Conservation (phyloP, 2,113 vertebrate species). For the Indicator maculatus region DNA sequence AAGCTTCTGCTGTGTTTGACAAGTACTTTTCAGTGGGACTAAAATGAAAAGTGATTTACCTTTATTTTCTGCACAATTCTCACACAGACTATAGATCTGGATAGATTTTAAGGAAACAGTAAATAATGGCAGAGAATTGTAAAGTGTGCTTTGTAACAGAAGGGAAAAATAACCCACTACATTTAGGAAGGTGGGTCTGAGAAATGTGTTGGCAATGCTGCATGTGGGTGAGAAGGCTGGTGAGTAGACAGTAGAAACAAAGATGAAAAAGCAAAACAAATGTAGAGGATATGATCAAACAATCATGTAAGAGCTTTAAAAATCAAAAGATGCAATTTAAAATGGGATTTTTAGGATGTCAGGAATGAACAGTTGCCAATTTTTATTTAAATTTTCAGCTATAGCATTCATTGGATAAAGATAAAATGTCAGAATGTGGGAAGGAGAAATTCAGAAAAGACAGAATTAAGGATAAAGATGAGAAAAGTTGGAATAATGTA, state of each 20-base stretch:
- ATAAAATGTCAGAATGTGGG: not conserved
- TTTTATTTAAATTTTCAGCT: not conserved
- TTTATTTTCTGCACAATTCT: not conserved
- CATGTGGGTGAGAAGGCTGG: not conserved
- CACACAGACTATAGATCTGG: not conserved
- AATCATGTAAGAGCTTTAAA: not conserved
- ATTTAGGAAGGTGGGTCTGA: not conserved
- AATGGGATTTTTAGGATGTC: not conserved
- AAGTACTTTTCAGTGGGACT: not conserved
- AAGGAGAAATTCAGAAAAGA: not conserved
- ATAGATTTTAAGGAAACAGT: not conserved
- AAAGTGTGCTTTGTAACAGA: not conserved
- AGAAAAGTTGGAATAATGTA: not conserved
- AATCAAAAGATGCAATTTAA: not conserved
- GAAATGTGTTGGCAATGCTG: not conserved
- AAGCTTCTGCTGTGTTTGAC: not conserved
- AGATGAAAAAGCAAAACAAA: not conserved
- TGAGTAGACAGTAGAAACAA: not conserved
- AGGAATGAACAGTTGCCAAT: not conserved
- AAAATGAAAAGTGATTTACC: not conserved
- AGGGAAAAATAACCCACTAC: not conserved
- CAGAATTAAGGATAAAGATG: not conserved
- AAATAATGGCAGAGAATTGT: not conserved
- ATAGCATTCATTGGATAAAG: not conserved
- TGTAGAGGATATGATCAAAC: not conserved